Percentiles rank a stretch among this genome's conserved stretches.
phyloP scores from a whole-genome alignment of 2,797 vertebrate species.

The Aplochiton taeniatus region DNA sequence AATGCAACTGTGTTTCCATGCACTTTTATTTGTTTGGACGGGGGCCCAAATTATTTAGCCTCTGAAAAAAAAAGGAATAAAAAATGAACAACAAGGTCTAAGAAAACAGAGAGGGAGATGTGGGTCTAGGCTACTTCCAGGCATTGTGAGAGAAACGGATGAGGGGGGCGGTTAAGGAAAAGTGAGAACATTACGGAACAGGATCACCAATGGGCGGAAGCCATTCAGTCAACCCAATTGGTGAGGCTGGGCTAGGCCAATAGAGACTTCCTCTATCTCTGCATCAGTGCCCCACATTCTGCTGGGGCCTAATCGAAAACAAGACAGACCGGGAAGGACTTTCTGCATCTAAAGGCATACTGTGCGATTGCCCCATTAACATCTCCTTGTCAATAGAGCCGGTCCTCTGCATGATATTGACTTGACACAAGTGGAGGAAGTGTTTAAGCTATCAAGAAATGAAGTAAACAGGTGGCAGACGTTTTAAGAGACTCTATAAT shows the following conservation, averaged over 20 bases:
- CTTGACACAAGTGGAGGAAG: too few species aligned
- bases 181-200: conserved; percentile 83
- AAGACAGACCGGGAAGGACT: too few species aligned
- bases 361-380: too few species aligned
- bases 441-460: too few species aligned
- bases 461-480: too few species aligned
- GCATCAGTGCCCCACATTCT: conserved; percentile 24
- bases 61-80: conserved; percentile 43
- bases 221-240: conserved; percentile 70
- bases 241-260: conserved; percentile 51
- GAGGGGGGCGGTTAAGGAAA: conserved; percentile 75
- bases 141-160: conserved; percentile 82
- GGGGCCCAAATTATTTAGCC: conserved; percentile 64
- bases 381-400: too few species aligned
- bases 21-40: conserved; percentile 73
- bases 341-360: too few species aligned
- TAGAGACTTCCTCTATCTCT: conserved; percentile 52
- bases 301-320: too few species aligned
- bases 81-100: conserved; percentile 67
- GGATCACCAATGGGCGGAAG: conserved; percentile 78
- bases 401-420: too few species aligned
- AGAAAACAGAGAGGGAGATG: conserved; percentile 76
- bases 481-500: too few species aligned
- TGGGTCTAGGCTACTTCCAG: conserved; percentile 82
- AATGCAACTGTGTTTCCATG: conserved; percentile 59